Evolutionary conservation across 1,140 invertebrate species (phyloP), one percentile per base, ranked within the genome.

Genomic region (Danaus plexippus): DNA sequence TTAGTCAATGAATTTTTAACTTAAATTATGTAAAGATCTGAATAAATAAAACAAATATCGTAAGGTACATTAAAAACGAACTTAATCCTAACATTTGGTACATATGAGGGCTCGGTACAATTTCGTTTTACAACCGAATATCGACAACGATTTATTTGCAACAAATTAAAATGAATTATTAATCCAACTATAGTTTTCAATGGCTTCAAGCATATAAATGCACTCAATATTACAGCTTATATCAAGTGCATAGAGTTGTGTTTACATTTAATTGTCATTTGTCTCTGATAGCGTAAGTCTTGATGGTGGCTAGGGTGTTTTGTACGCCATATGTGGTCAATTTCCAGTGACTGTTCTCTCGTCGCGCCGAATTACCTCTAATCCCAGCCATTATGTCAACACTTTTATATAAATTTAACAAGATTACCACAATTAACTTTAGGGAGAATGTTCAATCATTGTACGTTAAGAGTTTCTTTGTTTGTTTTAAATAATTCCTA

Each of bases 241-340:
- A 3, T 32, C 22, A 32, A 32, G 22, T 32, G 22, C 2, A 32
- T 32, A 32, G 22, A 32, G 22, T 32, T 32, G 22, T 32, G 22
- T 32, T 32, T 32, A 32, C 22, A 32, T 32, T 32, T 32, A 32
- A 32, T 32, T 32, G 22, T 3, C 0, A 32, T 32, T 32, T 32
- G 22, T 32, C 22, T 32, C 22, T 32, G 22, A 0, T 7, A 32
- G 22, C 15, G 52, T 56, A 44, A 55, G n/a, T 40, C 8, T 40
- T 9, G 9, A 52, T 51, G 63, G 60, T 62, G 46, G 63, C 22
- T 32, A 32, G 62, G 65, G 61, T 54, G 57, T 54, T 56, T 58
- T 52, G 49, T 48, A 59, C 65, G 71, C 73, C 73, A 84, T 84
- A 81, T 84, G 80, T 69, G 78, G 69, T 72, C 78, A 81, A 84